A percentile compares a stretch with the other conserved stretches of the same genome.
These are phyloP conservation scores for Mycetomoellerius zeteki DNA, from an alignment of 1,140 invertebrate species.

Conservation along the genomic window DNA sequence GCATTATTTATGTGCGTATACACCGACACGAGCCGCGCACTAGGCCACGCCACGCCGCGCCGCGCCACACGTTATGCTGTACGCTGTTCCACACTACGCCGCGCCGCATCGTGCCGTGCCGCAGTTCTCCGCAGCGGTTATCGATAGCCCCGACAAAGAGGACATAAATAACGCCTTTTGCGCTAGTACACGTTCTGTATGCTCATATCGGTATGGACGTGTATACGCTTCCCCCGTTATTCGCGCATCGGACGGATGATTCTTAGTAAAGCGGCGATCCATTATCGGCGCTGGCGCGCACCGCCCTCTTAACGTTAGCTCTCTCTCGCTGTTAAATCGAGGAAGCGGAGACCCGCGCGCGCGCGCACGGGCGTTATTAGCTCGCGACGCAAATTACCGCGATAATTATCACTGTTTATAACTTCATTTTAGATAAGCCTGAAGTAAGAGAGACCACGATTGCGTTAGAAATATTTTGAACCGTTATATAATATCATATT, in stretches of 20 bases:
- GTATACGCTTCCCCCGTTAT: conserved; percentile 32
- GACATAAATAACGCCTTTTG: conserved; percentile 82
- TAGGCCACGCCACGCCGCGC: conserved; percentile 44
- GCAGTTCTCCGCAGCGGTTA: conserved; percentile 75
- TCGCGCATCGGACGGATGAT: conserved; percentile 62
- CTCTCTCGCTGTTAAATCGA: conserved; percentile 41
- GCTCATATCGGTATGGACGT: conserved; percentile 62
- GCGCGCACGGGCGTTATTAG: neutral
- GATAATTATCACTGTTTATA: conserved; percentile 41
- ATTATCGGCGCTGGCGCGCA: conserved; percentile 52
- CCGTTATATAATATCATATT: conserved; percentile 5
- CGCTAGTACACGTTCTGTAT: conserved; percentile 63
- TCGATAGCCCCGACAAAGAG: conserved; percentile 82
- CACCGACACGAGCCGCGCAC: conserved; percentile 74
- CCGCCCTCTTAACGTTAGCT: conserved; percentile 33
- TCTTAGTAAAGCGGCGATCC: conserved; percentile 59
- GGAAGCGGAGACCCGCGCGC: conserved; percentile 25
- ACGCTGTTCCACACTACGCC: conserved; percentile 43
- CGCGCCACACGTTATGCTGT: conserved; percentile 62
- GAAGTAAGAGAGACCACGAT: neutral
- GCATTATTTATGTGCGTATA: conserved; percentile 83
- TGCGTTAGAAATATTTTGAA: neutral
- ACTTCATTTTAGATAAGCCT: conserved; percentile 4
- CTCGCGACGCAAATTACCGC: conserved; percentile 32
- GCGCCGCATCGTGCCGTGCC: conserved; percentile 59